Percentiles rank a stretch among this genome's conserved stretches.
These are phyloP conservation scores for Percina caprodes DNA, from an alignment of 2,113 vertebrate species.

Conservation along the genomic window DNA sequence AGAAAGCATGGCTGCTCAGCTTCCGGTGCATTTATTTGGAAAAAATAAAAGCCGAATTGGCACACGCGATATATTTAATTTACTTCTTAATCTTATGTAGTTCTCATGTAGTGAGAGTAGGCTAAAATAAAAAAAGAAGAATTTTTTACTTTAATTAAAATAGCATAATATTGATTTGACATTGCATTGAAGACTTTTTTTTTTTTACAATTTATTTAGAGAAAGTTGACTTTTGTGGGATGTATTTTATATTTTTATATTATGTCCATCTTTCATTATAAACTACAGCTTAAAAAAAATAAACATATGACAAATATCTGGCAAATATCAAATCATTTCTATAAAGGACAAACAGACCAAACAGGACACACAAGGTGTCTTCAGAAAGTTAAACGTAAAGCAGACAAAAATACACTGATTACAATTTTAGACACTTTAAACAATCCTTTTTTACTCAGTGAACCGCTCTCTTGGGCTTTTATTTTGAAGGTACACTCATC, in stretches of 20 bases:
- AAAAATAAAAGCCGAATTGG: slow-evolving; percentile 34
- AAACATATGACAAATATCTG: too few species aligned
- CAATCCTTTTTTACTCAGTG: not conserved
- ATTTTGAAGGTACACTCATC: not conserved
- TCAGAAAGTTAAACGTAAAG: too few species aligned
- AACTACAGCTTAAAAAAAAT: not conserved
- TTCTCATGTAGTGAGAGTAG: too few species aligned
- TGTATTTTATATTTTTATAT: not conserved
- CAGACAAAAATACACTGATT: not conserved
- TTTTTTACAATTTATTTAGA: too few species aligned
- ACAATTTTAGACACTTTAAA: too few species aligned
- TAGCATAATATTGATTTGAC: too few species aligned
- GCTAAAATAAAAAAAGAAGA: too few species aligned
- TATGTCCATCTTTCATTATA: not conserved
- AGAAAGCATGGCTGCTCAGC: fast-evolving
- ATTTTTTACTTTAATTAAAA: slow-evolving; percentile 61
- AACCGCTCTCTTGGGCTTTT: slow-evolving; percentile 1
- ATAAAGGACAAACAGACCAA: slow-evolving; percentile 63
- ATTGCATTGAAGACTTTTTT: too few species aligned
- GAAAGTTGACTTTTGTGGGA: not conserved
- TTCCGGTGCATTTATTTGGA: not conserved
- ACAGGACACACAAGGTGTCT: not conserved
- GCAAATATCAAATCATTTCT: not conserved
- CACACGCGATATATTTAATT: too few species aligned
- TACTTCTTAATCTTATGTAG: too few species aligned